phyloP scores from a whole-genome alignment of 2,888 invertebrate species.

The Campoplex capitator region DNA sequence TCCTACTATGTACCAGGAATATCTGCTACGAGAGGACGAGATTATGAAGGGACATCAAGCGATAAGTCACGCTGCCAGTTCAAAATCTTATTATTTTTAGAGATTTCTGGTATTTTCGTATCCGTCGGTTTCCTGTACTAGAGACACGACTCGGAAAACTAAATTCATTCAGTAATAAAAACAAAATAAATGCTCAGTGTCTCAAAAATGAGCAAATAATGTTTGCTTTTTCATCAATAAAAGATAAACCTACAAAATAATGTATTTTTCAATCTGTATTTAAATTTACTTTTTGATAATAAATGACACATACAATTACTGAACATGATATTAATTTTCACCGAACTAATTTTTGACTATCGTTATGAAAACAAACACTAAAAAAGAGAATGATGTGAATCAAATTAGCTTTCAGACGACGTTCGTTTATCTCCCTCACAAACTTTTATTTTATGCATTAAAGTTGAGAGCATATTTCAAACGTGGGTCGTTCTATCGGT shows the following conservation, averaged over 20 bases:
- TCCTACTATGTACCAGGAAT: not conserved
- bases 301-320: not conserved
- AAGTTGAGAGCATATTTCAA: not conserved
- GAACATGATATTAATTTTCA: not conserved
- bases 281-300: not conserved
- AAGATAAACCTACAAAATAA: not conserved
- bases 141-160: not conserved
- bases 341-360: not conserved
- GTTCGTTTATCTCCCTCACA: not conserved
- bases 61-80: constrained; percentile 58
- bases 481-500: not conserved
- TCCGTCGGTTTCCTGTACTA: not conserved
- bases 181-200: not conserved
- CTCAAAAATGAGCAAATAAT: not conserved
- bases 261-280: not conserved
- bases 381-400: not conserved
- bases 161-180: not conserved
- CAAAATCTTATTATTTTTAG: constrained; percentile 31
- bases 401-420: not conserved
- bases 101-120: not conserved
- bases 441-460: constrained; percentile 7
- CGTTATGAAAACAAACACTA: not conserved
- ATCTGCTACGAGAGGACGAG: constrained; percentile 13
- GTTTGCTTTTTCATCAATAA: not conserved
- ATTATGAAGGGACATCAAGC: constrained; percentile 42